These are phyloP conservation scores for Chrysina gloriosa DNA, from an alignment of 2,888 invertebrate species.

Conservation along the genomic window DNA sequence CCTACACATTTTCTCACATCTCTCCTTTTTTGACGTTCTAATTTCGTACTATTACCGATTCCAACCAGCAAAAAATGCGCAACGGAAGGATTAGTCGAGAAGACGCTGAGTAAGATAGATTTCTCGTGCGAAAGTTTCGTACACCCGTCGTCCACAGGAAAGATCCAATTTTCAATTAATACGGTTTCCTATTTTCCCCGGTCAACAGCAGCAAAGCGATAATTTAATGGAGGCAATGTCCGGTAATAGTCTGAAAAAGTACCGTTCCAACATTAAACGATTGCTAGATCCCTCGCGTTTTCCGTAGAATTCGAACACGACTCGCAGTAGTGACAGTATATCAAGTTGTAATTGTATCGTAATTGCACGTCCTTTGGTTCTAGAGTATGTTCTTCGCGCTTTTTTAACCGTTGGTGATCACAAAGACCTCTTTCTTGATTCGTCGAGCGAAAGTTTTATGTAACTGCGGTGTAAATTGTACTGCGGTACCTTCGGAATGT, in stretches of 20 bases:
- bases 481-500: no score
- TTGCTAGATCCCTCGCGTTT: background rate
- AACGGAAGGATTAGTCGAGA: background rate
- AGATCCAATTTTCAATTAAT: slow-evolving; percentile 23
- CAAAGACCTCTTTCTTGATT: background rate
- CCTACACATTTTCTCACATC: background rate
- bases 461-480: no score
- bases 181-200: slow-evolving; percentile 18
- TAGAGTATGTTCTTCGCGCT: background rate
- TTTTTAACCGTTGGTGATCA: background rate
- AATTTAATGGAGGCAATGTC: slow-evolving; percentile 14
- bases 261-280: background rate
- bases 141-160: slow-evolving; percentile 6
- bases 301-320: background rate
- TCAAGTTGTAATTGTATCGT: slow-evolving; percentile 14
- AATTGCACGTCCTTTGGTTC: slow-evolving; percentile 4
- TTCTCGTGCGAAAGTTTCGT: slow-evolving; percentile 14
- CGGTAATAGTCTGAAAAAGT: slow-evolving; percentile 11
- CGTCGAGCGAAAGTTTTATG: no score
- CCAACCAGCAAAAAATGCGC: background rate
- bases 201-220: slow-evolving; percentile 14
- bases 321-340: slow-evolving; percentile 3
- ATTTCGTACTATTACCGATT: slow-evolving; percentile 11
- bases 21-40: background rate
- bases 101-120: background rate